Evolutionary conservation across 2,113 vertebrate species (phyloP).

Genomic region (Corvus hawaiiensis): DNA sequence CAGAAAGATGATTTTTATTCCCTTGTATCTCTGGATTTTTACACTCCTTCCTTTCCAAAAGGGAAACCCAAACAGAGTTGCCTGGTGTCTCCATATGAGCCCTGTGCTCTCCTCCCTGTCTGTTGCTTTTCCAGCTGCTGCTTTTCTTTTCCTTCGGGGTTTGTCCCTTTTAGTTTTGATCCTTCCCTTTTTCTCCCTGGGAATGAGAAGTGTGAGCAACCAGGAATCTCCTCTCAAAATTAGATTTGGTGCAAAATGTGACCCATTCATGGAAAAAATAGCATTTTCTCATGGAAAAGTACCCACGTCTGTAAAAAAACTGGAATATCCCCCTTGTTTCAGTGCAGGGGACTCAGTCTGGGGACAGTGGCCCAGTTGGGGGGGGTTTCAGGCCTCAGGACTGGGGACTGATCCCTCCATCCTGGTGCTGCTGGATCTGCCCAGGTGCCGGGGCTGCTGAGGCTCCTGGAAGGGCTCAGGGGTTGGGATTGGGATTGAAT

Average conservation of each 20-base stretch:
- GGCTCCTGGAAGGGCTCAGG: not conserved
- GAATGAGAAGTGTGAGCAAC: not conserved
- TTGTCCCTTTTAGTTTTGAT: not conserved
- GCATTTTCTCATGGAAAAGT: not conserved
- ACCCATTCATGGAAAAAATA: not conserved
- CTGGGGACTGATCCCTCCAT: not conserved
- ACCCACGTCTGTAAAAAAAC: not conserved
- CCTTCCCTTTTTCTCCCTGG: not conserved
- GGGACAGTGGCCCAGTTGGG: not conserved
- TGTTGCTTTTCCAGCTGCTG: not conserved
- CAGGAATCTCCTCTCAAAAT: not conserved
- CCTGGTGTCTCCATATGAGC: not conserved
- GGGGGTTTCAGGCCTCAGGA: too few species aligned
- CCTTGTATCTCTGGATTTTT: not conserved
- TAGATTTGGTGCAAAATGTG: rapidly evolving
- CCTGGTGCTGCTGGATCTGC: not conserved
- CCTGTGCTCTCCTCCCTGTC: rapidly evolving
- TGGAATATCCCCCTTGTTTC: not conserved
- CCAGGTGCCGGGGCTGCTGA: not conserved
- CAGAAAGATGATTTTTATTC: not conserved
- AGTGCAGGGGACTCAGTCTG: rapidly evolving
- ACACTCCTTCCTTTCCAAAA: not conserved
- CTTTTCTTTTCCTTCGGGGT: not conserved
- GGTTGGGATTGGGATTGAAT: not conserved
- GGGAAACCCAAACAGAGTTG: not conserved